phyloP scores from a whole-genome alignment of 2,113 vertebrate species.

The Sinocyclocheilus anophthalmus region DNA sequence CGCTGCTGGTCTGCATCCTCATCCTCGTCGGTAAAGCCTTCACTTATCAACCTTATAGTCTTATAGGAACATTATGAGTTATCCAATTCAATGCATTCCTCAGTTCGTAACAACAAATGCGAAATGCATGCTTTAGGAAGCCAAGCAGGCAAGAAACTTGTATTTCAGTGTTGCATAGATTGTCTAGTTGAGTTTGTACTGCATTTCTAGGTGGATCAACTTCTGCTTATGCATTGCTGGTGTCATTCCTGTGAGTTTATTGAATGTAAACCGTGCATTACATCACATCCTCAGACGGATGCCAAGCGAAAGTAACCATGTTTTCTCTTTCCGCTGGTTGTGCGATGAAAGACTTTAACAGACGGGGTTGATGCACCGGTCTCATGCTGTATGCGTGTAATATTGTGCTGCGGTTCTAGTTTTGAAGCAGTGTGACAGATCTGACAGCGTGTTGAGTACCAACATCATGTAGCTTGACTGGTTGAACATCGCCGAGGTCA shows the following conservation, averaged over 20 bases:
- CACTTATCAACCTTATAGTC: neutral
- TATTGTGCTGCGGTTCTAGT: neutral
- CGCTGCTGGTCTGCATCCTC: constrained; percentile 92
- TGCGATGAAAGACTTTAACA: neutral
- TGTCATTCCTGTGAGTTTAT: neutral
- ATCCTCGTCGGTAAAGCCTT: constrained; percentile 90
- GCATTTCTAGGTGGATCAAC: neutral
- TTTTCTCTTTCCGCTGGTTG: neutral
- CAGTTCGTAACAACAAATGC: neutral
- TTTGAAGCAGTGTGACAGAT: neutral
- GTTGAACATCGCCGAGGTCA: neutral
- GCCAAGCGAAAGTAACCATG: neutral
- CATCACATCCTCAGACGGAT: neutral
- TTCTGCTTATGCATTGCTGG: neutral
- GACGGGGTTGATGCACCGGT: neutral
- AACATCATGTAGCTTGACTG: neutral
- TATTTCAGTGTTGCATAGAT: neutral
- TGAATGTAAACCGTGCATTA: neutral
- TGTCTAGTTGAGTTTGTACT: neutral
- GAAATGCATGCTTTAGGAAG: neutral
- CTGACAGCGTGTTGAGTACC: neutral
- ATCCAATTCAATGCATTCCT: neutral
- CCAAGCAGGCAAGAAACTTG: neutral
- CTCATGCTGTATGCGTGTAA: neutral
- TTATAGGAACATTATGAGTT: neutral